Conservation (phyloP, 1,140 invertebrate genomes). For the Ceratina japonica region DNA sequence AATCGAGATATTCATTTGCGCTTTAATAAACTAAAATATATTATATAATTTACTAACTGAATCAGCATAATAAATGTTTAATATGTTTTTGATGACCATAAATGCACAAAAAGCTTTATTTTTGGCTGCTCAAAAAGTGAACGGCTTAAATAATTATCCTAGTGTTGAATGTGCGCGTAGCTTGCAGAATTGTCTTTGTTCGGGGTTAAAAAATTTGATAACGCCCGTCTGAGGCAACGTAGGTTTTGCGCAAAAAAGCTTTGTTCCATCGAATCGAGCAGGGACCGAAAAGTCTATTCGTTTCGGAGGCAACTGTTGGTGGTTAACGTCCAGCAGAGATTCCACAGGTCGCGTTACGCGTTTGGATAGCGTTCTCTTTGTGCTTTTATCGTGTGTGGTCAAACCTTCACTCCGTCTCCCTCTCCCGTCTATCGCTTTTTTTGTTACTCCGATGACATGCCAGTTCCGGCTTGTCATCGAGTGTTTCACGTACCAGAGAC, state of each 20-base stretch:
- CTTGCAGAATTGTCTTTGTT: no score
- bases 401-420: constrained; percentile 33
- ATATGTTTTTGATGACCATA: no score
- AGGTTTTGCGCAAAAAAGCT: neutral
- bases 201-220: no score
- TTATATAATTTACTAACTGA: no score
- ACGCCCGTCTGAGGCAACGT: no score
- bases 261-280: constrained; percentile 36
- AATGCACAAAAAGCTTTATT: no score
- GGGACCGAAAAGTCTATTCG: neutral
- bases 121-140: no score
- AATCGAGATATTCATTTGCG: no score
- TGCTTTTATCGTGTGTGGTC: constrained; percentile 62
- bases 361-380: constrained; percentile 40
- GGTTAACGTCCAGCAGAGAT: constrained; percentile 21
- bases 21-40: no score
- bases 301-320: constrained; percentile 7
- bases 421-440: constrained; percentile 36
- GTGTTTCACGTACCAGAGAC: constrained; percentile 40
- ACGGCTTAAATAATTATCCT: no score
- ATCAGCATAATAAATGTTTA: no score
- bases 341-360: constrained; percentile 43
- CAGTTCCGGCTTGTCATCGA: constrained; percentile 45
- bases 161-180: no score
- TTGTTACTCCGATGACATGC: neutral